phyloP scores from a whole-genome alignment of 2,113 vertebrate genomes.

The Sturnus vulgaris region DNA sequence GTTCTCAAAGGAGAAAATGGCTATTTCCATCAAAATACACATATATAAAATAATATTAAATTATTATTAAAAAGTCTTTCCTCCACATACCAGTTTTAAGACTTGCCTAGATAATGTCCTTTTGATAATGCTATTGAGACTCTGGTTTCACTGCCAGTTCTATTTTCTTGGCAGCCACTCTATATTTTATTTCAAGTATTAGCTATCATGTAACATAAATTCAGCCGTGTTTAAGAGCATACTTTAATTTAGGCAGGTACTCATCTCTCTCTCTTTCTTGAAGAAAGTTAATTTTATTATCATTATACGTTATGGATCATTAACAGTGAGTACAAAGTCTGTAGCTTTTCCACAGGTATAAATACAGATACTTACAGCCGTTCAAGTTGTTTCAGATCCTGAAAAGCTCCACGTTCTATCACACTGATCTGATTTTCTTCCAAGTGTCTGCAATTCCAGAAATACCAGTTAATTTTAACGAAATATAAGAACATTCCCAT shows the following conservation, averaged over 20 bases:
- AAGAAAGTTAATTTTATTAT: background rate
- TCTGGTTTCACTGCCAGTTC: background rate
- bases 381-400: conserved; percentile 95
- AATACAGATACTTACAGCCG: conserved; percentile 85
- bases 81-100: background rate
- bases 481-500: background rate
- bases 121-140: background rate
- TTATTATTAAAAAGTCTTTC: background rate
- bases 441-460: conserved; percentile 83
- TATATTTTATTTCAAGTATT: background rate
- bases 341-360: background rate
- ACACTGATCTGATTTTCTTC: conserved; percentile 97
- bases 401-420: conserved; percentile 95
- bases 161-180: background rate
- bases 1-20: background rate
- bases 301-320: background rate
- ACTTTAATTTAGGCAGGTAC: background rate
- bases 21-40: background rate
- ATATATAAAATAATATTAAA: background rate
- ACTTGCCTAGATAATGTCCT: background rate
- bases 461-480: conserved; percentile 9
- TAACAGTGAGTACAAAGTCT: background rate
- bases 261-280: background rate
- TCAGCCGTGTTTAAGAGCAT: background rate
- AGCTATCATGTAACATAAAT: background rate